Evolutionary conservation across 2,888 invertebrate species (phyloP).

Genomic region (Acronicta psi): DNA sequence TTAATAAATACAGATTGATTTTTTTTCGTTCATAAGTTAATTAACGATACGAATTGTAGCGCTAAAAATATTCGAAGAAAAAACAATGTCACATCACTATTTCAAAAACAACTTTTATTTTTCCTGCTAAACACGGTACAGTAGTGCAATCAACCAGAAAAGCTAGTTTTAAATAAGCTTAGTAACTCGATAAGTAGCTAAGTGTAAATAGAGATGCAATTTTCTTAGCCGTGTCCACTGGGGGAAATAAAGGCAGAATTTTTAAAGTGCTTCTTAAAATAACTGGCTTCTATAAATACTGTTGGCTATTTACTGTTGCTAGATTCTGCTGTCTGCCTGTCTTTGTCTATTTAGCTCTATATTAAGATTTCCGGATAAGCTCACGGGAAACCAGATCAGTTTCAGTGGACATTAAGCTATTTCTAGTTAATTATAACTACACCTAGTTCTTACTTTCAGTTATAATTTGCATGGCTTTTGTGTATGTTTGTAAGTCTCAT

Average conservation of each 20-base stretch:
- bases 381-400: not conserved
- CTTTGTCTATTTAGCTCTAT: not conserved
- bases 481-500: no score
- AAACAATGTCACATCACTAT: no score
- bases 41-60: no score
- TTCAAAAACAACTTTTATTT: no score
- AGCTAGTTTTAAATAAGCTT: not conserved
- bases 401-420: not conserved
- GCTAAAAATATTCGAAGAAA: no score
- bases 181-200: not conserved
- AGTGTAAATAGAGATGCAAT: not conserved
- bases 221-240: not conserved
- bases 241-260: not conserved
- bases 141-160: not conserved
- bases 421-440: no score
- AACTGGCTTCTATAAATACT: not conserved
- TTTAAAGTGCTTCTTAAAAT: not conserved
- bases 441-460: no score
- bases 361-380: not conserved
- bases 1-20: no score
- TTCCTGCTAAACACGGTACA: not conserved
- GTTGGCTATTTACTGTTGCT: not conserved
- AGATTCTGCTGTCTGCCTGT: not conserved
- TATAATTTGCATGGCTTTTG: no score
- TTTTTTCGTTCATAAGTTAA: no score